These are phyloP conservation scores for Phrynocephalus versicolor DNA, from an alignment of 2,113 vertebrate genomes.

Conservation along the genomic window DNA sequence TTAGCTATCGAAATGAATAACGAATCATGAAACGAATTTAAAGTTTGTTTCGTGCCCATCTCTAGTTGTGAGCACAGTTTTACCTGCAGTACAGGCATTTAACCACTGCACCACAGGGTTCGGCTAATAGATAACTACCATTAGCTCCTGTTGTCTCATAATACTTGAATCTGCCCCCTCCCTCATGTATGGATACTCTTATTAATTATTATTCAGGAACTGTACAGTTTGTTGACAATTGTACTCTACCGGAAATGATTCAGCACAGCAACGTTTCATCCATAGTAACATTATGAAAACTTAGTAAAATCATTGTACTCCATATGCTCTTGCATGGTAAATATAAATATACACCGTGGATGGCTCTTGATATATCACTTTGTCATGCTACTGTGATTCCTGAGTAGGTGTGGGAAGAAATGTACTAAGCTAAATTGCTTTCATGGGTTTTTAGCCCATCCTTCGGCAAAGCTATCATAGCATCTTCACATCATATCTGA, in stretches of 20 bases:
- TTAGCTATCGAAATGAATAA: too few species aligned
- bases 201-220: neutral
- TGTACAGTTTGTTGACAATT: neutral
- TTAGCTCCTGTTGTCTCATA: neutral
- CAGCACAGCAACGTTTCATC: conserved; percentile 3
- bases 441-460: neutral
- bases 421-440: neutral
- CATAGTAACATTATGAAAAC: neutral
- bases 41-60: too few species aligned
- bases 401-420: neutral
- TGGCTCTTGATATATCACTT: conserved; percentile 1
- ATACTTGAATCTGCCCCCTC: neutral
- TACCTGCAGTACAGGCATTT: too few species aligned
- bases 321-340: neutral
- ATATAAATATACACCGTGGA: neutral
- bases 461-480: neutral
- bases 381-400: neutral
- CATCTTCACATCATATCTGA: neutral
- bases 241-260: neutral
- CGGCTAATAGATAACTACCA: neutral
- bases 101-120: too few species aligned
- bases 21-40: too few species aligned
- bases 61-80: too few species aligned
- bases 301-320: neutral
- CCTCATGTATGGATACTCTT: neutral